phyloP scores from a whole-genome alignment of 2,797 vertebrate species.

The Tragopan temminckii region DNA sequence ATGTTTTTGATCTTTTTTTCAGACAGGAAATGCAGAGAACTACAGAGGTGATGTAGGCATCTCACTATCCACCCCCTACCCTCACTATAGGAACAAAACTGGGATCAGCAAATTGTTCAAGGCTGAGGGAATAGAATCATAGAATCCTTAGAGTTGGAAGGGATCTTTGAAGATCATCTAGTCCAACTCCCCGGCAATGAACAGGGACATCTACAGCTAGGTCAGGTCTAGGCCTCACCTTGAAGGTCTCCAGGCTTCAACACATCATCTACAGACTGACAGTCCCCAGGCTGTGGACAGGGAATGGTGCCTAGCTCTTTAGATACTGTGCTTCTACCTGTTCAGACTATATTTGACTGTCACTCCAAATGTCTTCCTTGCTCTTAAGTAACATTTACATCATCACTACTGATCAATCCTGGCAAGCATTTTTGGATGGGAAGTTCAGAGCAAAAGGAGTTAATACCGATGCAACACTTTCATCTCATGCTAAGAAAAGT shows the following conservation, averaged over 20 bases:
- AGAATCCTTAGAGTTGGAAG: no score
- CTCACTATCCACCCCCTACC: not conserved
- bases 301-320: not conserved
- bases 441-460: not conserved
- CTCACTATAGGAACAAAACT: not conserved
- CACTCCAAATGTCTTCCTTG: not conserved
- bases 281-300: no score
- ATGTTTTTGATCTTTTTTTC: not conserved
- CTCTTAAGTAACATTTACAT: not conserved
- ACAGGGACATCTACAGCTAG: no score
- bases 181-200: no score
- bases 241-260: not conserved
- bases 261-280: not conserved
- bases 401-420: not conserved
- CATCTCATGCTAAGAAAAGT: not conserved
- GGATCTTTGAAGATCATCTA: no score
- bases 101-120: not conserved
- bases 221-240: no score
- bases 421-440: not conserved
- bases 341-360: not conserved
- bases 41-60: rapidly evolving
- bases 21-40: not conserved
- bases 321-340: not conserved
- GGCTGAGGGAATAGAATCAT: no score
- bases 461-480: not conserved